A percentile compares a stretch with the other conserved stretches of the same genome.
These are phyloP conservation scores for Trissolcus brochymenae DNA, from an alignment of 2,888 invertebrate species.

Conservation along the genomic window DNA sequence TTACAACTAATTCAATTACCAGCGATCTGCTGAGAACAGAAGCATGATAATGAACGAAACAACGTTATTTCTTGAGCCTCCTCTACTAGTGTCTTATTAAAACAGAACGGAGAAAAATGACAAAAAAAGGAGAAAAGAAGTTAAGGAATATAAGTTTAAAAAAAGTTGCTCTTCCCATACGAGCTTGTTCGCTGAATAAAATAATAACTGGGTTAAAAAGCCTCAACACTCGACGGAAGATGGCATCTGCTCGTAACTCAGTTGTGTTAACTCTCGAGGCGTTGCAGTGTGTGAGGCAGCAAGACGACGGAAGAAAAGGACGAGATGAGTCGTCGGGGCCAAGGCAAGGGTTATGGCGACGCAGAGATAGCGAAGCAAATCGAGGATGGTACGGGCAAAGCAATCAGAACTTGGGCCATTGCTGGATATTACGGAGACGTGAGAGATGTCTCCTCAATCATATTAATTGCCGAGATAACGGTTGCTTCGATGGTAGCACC, in stretches of 20 bases:
- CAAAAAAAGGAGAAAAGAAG: constrained; percentile 6
- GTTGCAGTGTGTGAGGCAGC: constrained; percentile 7
- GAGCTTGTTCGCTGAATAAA: constrained; percentile 20
- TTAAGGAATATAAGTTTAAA: constrained; percentile 4
- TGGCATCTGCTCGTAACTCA: constrained; percentile 43
- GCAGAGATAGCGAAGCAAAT: constrained; percentile 43
- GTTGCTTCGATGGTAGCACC: constrained; percentile 71
- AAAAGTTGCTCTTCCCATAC: constrained; percentile 13
- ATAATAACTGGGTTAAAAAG: constrained; percentile 51
- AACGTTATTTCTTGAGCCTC: constrained; percentile 15
- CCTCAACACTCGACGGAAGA: constrained; percentile 13
- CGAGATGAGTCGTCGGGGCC: constrained; percentile 16
- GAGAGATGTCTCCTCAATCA: constrained; percentile 77
- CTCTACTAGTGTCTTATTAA: constrained; percentile 28
- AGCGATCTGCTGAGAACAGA: constrained; percentile 18
- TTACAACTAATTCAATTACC: constrained; percentile 35
- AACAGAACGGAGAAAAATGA: constrained; percentile 2
- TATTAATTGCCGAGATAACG: constrained; percentile 76
- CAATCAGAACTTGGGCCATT: constrained; percentile 77
- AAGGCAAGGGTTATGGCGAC: constrained; percentile 57
- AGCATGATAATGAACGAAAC: constrained; percentile 38
- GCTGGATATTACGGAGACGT: constrained; percentile 76
- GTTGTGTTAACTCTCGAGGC: constrained; percentile 43
- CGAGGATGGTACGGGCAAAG: constrained; percentile 69
- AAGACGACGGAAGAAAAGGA: constrained; percentile 27